Conservation (phyloP, 2,797 vertebrate genomes). For the Alfaro cultratus region DNA sequence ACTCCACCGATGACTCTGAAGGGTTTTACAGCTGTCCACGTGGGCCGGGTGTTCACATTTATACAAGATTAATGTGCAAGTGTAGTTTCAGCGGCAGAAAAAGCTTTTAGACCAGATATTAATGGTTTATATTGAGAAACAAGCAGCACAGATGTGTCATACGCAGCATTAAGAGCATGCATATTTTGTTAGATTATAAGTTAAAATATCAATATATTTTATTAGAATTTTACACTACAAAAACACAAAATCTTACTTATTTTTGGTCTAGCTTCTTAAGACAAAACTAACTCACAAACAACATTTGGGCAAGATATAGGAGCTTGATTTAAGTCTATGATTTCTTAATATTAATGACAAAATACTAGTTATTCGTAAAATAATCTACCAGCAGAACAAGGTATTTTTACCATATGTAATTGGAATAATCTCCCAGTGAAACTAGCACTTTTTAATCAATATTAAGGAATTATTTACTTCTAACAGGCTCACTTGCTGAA, state of each 20-base stretch:
- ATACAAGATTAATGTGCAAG: background rate
- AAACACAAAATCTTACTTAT: background rate
- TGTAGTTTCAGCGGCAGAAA: constrained; percentile 27
- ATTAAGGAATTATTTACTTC: too few relatives aligned
- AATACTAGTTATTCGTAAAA: too few relatives aligned
- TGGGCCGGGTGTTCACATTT: constrained; percentile 1
- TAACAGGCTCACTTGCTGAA: too few relatives aligned
- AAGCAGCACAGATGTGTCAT: background rate
- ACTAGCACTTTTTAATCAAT: too few relatives aligned
- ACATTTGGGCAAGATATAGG: too few relatives aligned
- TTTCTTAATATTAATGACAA: too few relatives aligned
- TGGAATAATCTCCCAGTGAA: too few relatives aligned
- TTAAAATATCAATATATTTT: background rate
- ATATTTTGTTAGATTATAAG: background rate
- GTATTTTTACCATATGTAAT: too few relatives aligned
- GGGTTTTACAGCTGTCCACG: constrained; percentile 18
- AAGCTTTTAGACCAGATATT: constrained; percentile 26
- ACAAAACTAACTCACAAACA: too few relatives aligned
- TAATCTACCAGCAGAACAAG: too few relatives aligned
- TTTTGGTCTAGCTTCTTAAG: background rate
- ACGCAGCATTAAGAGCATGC: background rate
- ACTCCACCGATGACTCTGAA: constrained; percentile 25
- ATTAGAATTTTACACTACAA: background rate
- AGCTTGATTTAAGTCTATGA: too few relatives aligned
- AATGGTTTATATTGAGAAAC: background rate